A percentile compares a stretch with the other conserved stretches of the same genome.
phyloP scores from a whole-genome alignment of 2,888 invertebrate species.

The Ophraella communa region DNA sequence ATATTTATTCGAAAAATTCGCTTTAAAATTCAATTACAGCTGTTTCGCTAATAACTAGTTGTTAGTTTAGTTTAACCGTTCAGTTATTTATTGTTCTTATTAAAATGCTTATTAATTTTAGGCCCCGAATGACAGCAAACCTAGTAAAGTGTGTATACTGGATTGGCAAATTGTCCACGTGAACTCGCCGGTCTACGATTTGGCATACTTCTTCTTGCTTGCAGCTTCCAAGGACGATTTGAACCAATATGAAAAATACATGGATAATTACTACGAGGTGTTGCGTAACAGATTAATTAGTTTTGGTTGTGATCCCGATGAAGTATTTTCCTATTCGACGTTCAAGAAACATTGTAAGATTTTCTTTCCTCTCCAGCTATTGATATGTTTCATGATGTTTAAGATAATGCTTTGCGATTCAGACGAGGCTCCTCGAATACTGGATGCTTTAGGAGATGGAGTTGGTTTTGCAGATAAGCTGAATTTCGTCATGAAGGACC shows the following conservation, averaged over 20 bases:
- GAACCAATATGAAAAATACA: slow-evolving; percentile 38
- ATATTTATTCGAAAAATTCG: too few relatives aligned
- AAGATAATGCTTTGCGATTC: slow-evolving; percentile 24
- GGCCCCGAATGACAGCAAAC: too few relatives aligned
- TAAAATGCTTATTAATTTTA: too few relatives aligned
- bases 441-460: not conserved
- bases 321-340: slow-evolving; percentile 34
- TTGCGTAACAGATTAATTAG: slow-evolving; percentile 36
- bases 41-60: too few relatives aligned
- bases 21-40: too few relatives aligned
- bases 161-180: too few relatives aligned
- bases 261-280: slow-evolving; percentile 42
- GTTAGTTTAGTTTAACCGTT: too few relatives aligned
- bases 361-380: not conserved
- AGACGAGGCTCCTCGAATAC: slow-evolving; percentile 29
- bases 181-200: too few relatives aligned
- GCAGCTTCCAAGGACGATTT: slow-evolving; percentile 39
- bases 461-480: not conserved
- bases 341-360: slow-evolving; percentile 24
- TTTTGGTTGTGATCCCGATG: slow-evolving; percentile 42
- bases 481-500: too few relatives aligned
- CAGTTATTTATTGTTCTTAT: too few relatives aligned
- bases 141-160: too few relatives aligned
- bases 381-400: slow-evolving; percentile 15
- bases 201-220: too few relatives aligned